Conservation (phyloP, 2,888 invertebrate species). For the Eupithecia tripunctaria region DNA sequence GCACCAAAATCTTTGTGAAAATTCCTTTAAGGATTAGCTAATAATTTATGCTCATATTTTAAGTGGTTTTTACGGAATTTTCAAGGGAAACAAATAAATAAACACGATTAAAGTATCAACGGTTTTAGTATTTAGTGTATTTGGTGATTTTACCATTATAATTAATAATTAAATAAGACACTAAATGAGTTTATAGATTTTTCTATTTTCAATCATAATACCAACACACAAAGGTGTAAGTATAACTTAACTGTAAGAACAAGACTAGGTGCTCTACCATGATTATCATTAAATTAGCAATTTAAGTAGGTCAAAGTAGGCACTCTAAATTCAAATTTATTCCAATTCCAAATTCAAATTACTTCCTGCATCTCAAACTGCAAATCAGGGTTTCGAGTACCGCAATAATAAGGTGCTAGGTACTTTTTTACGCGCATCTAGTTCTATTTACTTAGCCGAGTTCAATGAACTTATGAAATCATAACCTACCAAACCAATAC, state of each 20-base stretch:
- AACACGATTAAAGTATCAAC: too few species aligned
- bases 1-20: not conserved
- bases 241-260: not conserved
- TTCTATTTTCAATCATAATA: not conserved
- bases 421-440: conserved; percentile 64
- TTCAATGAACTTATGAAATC: conserved; percentile 66
- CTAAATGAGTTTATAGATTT: too few species aligned
- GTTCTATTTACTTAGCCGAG: conserved; percentile 71
- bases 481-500: conserved; percentile 9
- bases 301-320: conserved; percentile 8
- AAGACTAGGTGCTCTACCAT: not conserved
- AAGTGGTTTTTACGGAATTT: not conserved
- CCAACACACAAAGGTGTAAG: not conserved
- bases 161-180: too few species aligned
- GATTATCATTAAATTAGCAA: not conserved
- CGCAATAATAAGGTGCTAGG: conserved; percentile 51
- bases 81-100: not conserved
- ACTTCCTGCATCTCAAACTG: conserved; percentile 27
- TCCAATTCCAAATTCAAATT: conserved; percentile 15
- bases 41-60: not conserved
- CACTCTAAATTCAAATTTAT: conserved; percentile 14
- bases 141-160: too few species aligned
- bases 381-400: conserved; percentile 45
- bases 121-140: too few species aligned
- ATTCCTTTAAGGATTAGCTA: conserved; percentile 1